Evolutionary conservation across 2,888 invertebrate genomes (phyloP).

Genomic region (Lepidocyrtoides sp.): DNA sequence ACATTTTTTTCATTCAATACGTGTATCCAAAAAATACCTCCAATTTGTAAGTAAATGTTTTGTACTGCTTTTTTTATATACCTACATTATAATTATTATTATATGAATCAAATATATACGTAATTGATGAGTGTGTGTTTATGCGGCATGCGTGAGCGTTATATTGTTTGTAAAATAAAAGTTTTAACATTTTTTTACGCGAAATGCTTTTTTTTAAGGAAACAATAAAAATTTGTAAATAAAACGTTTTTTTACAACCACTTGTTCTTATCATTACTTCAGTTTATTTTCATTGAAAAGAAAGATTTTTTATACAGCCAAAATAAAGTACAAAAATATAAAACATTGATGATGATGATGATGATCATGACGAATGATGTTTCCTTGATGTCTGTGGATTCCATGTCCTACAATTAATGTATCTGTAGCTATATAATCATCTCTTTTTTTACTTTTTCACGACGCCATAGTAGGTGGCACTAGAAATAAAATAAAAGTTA

Average conservation of each 20-base stretch:
- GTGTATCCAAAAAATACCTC: constrained; percentile 21
- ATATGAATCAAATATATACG: constrained; percentile 7
- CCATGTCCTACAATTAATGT: no score
- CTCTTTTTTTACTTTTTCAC: constrained; percentile 75
- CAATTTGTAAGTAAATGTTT: constrained; percentile 18
- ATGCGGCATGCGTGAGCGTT: constrained; percentile 52
- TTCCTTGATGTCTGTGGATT: constrained; percentile 33
- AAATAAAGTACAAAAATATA: constrained; percentile 56
- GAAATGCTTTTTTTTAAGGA: constrained; percentile 26
- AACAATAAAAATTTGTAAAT: constrained; percentile 41
- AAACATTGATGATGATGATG: not conserved
- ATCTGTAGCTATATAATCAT: not conserved
- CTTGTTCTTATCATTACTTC: not conserved
- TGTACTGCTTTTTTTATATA: constrained; percentile 35
- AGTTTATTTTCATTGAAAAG: constrained; percentile 6
- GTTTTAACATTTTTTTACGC: constrained; percentile 18
- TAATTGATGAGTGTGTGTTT: constrained; percentile 34
- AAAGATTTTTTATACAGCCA: constrained; percentile 25
- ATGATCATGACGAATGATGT: no score
- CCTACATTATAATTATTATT: not conserved
- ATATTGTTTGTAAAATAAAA: constrained; percentile 42
- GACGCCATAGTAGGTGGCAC: constrained; percentile 79
- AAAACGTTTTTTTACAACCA: not conserved
- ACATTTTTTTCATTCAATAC: not conserved
- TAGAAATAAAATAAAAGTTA: constrained; percentile 56